Percentiles rank a stretch among this genome's conserved stretches.
phyloP scores from a whole-genome alignment of 2,113 vertebrate genomes.

The Paracanthobrama guichenoti region DNA sequence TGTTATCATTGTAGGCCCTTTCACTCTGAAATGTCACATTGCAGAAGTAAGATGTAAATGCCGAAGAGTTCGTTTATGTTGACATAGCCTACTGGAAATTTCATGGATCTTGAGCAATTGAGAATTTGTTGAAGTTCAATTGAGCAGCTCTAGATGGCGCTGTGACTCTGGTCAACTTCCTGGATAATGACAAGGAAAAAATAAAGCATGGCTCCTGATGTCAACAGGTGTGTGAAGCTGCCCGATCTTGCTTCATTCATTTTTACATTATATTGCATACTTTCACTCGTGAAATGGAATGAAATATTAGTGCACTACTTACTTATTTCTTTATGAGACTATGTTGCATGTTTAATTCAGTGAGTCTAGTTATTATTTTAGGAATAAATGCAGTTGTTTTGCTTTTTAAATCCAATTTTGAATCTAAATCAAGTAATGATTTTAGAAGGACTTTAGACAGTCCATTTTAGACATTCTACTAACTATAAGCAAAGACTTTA shows the following conservation, averaged over 20 bases:
- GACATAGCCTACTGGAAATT: neutral
- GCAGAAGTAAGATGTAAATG: neutral
- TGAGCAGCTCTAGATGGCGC: conserved; percentile 8
- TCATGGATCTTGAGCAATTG: neutral
- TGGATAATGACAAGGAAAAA: neutral
- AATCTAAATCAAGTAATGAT: neutral
- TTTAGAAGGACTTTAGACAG: too few relatives aligned
- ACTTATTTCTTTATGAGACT: neutral
- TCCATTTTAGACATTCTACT: too few relatives aligned
- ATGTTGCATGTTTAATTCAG: neutral
- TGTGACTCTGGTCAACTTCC: neutral
- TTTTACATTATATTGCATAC: too few relatives aligned
- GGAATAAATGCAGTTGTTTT: neutral
- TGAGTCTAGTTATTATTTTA: too few relatives aligned
- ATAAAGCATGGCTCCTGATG: too few relatives aligned
- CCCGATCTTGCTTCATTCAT: too few relatives aligned
- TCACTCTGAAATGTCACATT: neutral
- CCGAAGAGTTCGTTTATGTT: neutral
- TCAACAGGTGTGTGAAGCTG: too few relatives aligned
- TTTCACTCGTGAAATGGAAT: too few relatives aligned
- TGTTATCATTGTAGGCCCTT: neutral
- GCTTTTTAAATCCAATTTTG: neutral
- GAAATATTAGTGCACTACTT: too few relatives aligned
- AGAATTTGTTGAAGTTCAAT: neutral
- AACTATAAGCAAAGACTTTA: too few relatives aligned